These are phyloP conservation scores for Bolinopsis microptera DNA, from an alignment of 37 sponge, comb jelly and placozoan genomes.

Conservation along the genomic window DNA sequence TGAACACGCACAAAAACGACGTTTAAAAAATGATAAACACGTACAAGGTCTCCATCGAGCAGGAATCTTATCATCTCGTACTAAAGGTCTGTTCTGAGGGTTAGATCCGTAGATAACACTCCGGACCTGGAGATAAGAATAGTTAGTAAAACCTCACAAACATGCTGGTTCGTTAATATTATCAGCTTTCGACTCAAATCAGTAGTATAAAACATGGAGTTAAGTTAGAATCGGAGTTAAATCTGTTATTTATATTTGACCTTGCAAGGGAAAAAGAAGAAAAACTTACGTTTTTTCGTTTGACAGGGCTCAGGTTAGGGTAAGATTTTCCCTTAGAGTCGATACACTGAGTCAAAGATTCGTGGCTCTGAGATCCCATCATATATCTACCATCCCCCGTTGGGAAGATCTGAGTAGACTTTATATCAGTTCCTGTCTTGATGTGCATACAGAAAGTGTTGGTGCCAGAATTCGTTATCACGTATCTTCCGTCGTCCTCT, in stretches of 20 bases:
- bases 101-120: slow-evolving; percentile 1
- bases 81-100: not conserved
- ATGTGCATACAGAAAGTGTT: slow-evolving; percentile 54
- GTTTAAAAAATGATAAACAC: not conserved
- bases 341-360: slow-evolving; percentile 28
- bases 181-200: too few relatives aligned
- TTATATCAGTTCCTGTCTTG: slow-evolving; percentile 22
- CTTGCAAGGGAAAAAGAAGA: too few relatives aligned
- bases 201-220: too few relatives aligned
- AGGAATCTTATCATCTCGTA: not conserved
- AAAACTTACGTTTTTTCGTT: slow-evolving; percentile 22
- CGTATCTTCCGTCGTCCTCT: slow-evolving; percentile 49
- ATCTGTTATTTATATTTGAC: too few relatives aligned
- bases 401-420: slow-evolving; percentile 36
- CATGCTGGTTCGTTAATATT: too few relatives aligned
- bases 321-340: slow-evolving; percentile 3
- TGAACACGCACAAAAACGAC: too few relatives aligned
- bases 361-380: slow-evolving; percentile 55
- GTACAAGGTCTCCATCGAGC: slow-evolving; percentile 15
- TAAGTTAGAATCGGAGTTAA: too few relatives aligned
- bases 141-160: too few relatives aligned
- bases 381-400: slow-evolving; percentile 25
- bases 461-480: not conserved
- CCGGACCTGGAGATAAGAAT: not conserved
- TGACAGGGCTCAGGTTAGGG: slow-evolving; percentile 38